phyloP scores from a whole-genome alignment of 2,113 vertebrate species.

The Cebidichthys violaceus region DNA sequence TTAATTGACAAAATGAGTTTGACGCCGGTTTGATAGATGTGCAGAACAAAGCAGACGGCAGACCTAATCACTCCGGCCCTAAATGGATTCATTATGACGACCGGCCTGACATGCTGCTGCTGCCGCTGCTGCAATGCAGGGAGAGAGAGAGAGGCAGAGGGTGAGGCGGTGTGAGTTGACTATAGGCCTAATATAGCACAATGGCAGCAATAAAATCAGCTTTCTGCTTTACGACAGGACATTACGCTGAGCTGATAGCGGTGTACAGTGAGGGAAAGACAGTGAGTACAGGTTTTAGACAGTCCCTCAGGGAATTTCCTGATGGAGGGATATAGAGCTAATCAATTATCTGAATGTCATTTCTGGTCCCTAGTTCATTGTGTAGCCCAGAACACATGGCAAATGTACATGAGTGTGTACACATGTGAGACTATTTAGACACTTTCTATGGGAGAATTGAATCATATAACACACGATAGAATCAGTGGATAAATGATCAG shows the following conservation, averaged over 20 bases:
- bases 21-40: conserved; percentile 72
- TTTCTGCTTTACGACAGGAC: conserved; percentile 56
- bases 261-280: not conserved
- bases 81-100: conserved; percentile 78
- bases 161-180: not conserved
- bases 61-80: conserved; percentile 69
- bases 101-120: conserved; percentile 45
- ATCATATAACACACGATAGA: not conserved
- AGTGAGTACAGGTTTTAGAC: conserved; percentile 1
- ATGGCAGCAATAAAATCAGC: conserved; percentile 61
- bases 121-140: conserved; percentile 72
- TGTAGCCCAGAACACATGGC: not conserved
- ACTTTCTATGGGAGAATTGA: not conserved
- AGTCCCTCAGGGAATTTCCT: not conserved
- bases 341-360: conserved; percentile 11
- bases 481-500: too few species aligned
- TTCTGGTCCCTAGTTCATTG: not conserved
- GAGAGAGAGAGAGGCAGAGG: conserved; percentile 16
- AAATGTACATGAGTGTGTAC: not conserved
- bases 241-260: conserved; percentile 20
- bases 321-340: conserved; percentile 9
- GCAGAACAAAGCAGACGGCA: conserved; percentile 57
- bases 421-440: not conserved
- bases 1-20: conserved; percentile 78
- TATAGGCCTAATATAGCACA: conserved; percentile 49